These are phyloP conservation scores for Nemapogon koenigi DNA, from an alignment of 2,888 invertebrate genomes.

Conservation along the genomic window DNA sequence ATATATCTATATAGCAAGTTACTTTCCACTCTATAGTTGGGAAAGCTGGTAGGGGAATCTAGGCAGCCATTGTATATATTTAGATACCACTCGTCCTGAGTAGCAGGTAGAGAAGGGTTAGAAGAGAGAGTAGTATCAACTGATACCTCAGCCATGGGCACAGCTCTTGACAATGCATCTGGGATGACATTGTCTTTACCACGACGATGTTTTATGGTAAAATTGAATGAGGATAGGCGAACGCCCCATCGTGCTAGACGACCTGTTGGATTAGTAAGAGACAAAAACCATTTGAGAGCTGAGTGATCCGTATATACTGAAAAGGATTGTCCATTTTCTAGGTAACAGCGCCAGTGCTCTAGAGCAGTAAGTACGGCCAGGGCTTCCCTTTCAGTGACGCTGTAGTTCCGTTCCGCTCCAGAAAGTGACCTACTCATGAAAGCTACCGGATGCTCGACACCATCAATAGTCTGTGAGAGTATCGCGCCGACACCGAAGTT, in stretches of 20 bases:
- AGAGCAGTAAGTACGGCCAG: conserved; percentile 20
- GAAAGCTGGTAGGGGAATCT: conserved; percentile 4
- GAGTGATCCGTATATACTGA: conserved; percentile 19
- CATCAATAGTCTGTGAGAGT: conserved; percentile 7
- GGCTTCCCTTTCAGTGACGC: conserved; percentile 21
- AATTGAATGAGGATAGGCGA: conserved; percentile 6
- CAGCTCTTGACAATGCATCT: conserved; percentile 13
- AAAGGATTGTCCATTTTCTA: conserved; percentile 19
- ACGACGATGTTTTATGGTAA: conserved; percentile 11
- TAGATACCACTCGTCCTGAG: conserved; percentile 15
- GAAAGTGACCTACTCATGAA: conserved; percentile 15
- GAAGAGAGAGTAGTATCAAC: not conserved
- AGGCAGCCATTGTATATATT: conserved; percentile 9
- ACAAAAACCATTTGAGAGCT: conserved; percentile 18
- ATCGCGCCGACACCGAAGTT: conserved; percentile 10
- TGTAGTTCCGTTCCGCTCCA: conserved; percentile 13
- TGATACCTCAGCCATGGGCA: conserved; percentile 11
- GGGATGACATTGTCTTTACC: conserved; percentile 12
- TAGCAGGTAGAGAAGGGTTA: too few relatives aligned
- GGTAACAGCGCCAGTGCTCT: conserved; percentile 22
- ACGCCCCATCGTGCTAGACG: conserved; percentile 10
- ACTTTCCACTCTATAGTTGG: conserved; percentile 9
- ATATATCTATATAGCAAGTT: conserved; percentile 8
- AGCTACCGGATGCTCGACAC: conserved; percentile 12
- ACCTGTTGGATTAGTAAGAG: conserved; percentile 7